Conservation (phyloP, 2,888 invertebrate genomes). For the Dendrolimus pini region DNA sequence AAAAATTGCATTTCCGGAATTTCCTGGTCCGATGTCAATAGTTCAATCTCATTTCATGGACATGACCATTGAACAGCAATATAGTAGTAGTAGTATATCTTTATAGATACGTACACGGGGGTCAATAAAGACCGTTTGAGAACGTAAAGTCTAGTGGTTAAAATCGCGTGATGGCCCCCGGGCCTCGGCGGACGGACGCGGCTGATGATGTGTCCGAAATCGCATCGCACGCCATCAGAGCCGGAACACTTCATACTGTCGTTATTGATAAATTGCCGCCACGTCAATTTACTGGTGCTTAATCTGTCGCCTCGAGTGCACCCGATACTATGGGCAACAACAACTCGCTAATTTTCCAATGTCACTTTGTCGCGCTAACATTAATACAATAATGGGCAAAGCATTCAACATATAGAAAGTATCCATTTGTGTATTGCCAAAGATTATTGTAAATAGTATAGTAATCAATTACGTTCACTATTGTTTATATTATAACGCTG, state of each 20-base stretch:
- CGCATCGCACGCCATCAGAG: conserved; percentile 33
- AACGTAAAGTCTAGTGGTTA: not conserved
- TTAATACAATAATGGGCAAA: not conserved
- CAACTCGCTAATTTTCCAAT: conserved; percentile 32
- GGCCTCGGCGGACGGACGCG: conserved; percentile 19
- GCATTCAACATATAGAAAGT: not conserved
- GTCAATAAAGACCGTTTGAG: not conserved
- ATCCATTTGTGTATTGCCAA: too few species aligned
- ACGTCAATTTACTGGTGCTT: conserved; percentile 50
- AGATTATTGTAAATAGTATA: not conserved
- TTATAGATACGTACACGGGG: not conserved
- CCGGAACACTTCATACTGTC: conserved; percentile 70
- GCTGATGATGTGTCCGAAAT: conserved; percentile 50
- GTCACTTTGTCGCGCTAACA: conserved; percentile 29
- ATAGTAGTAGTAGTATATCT: too few species aligned
- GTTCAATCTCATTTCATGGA: too few species aligned
- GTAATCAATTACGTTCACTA: too few species aligned
- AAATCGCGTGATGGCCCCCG: conserved; percentile 17
- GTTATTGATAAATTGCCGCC: conserved; percentile 72
- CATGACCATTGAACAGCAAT: too few species aligned
- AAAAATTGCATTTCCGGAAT: too few species aligned
- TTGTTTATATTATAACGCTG: too few species aligned
- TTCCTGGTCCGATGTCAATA: too few species aligned
- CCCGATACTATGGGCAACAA: conserved; percentile 21
- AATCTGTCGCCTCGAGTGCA: conserved; percentile 34